phyloP scores from a whole-genome alignment of 2,797 vertebrate species.

The Saxicola maurus region DNA sequence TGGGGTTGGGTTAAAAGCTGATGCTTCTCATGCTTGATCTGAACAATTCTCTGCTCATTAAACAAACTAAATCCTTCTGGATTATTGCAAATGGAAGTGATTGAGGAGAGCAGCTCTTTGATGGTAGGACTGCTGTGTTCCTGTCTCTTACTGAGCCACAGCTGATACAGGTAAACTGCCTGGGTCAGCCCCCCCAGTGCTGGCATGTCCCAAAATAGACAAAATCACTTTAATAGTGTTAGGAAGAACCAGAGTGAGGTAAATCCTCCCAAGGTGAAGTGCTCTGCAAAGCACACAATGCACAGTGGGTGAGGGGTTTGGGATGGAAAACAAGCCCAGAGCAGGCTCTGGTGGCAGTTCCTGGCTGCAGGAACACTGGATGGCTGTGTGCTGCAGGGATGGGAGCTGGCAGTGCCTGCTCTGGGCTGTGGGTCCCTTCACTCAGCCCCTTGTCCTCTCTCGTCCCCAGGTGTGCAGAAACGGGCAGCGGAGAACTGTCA shows the following conservation, averaged over 20 bases:
- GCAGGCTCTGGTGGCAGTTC: rapidly evolving
- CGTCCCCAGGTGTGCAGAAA: constrained; percentile 81
- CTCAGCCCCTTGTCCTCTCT: neutral
- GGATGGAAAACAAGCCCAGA: neutral
- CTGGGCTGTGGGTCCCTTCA: neutral
- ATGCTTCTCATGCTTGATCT: neutral
- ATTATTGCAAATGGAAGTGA: neutral
- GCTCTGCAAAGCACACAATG: rapidly evolving
- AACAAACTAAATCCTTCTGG: neutral
- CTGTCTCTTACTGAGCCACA: neutral
- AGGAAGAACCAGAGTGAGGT: neutral
- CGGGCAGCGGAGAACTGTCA: constrained; percentile 85
- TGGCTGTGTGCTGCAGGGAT: rapidly evolving
- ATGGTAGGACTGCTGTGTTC: neutral
- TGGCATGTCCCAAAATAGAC: neutral
- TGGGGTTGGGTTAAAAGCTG: neutral
- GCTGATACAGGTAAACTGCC: neutral
- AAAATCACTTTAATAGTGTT: neutral
- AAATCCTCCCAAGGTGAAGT: neutral
- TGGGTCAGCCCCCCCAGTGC: neutral
- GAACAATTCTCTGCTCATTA: neutral
- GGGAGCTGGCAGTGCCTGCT: neutral
- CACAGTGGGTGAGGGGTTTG: neutral
- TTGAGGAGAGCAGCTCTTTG: neutral
- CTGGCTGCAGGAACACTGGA: neutral